Evolutionary conservation across 2,797 vertebrate genomes (phyloP), one percentile per base, ranked within the genome.

Genomic region (Myoxocephalus aenaeus): DNA sequence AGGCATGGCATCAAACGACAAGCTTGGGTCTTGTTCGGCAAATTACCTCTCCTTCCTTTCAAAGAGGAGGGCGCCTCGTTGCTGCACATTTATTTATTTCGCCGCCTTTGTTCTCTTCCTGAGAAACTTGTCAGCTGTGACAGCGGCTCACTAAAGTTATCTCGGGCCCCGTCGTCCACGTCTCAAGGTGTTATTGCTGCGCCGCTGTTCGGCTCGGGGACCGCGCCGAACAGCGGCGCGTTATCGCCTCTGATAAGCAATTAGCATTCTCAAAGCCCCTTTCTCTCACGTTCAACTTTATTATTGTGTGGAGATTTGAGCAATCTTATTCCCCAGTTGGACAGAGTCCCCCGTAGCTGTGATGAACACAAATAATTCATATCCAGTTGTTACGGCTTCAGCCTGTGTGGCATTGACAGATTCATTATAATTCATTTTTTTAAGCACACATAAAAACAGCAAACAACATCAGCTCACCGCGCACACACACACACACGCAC

Each of bases 41-140:
- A 90, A 88, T 90, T 87, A 85, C 83, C 74, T 78, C 76, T 62
- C 65, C 73, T 77, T 65, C 77, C 73, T 82, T 77, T 82, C 70
- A 89, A 87, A 87, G 71, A 71, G 70, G 63, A 64, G 48, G 64
- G 38, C 13, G 22, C 56, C 75, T 80, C 15, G n/a, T 77, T 77
- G 73, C 29, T 29, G 61, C 70, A 71, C n/a, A 13, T 88, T 73
- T 80, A 53, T 90, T 87, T 86, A 74, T 82, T 80, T 61, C 72
- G 44, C 22, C 22, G 46, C 70, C 62, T 82, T 90, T 90, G 86
- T 86, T 84, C 75, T 81, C 67, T 29, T 36, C 75, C 62, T 51
- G 65, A 75, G 58, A 59, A 86, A 5, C 80, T 50, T 80, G 87
- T 85, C 85, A 82, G 78, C 62, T 56, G 62, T 77, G 85, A 75